Conservation (phyloP, 2,888 invertebrate species). For the Amiota mariae region DNA sequence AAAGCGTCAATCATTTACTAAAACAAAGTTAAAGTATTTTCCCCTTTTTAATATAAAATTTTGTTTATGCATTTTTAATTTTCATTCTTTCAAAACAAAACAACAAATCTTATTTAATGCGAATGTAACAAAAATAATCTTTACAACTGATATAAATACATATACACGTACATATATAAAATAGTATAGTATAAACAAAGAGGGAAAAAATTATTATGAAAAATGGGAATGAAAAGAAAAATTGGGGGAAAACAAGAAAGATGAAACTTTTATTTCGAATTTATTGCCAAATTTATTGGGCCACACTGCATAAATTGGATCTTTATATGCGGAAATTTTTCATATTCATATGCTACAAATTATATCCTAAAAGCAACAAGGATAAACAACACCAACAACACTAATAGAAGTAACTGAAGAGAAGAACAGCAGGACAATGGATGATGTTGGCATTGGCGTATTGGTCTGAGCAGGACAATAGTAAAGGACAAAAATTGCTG, state of each 20-base stretch:
- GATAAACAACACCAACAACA: constrained; percentile 52
- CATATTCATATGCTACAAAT: constrained; percentile 68
- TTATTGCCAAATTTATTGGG: constrained; percentile 65
- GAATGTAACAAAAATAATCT: constrained; percentile 19
- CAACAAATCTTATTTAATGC: background rate
- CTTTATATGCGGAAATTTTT: constrained; percentile 45
- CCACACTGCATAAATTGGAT: constrained; percentile 66
- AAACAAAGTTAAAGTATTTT: too few species aligned
- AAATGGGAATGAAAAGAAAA: constrained; percentile 26
- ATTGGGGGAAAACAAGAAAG: constrained; percentile 43
- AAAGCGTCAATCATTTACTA: too few species aligned
- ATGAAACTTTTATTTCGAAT: constrained; percentile 66
- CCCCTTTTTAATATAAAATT: too few species aligned
- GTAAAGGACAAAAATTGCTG: constrained; percentile 55
- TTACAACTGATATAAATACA: too few species aligned
- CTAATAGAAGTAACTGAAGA: constrained; percentile 51
- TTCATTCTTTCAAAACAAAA: background rate
- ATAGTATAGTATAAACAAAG: constrained; percentile 39
- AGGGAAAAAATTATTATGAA: constrained; percentile 10
- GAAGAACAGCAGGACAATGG: constrained; percentile 5
- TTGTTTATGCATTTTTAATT: too few species aligned
- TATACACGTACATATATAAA: too few species aligned
- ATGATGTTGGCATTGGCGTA: background rate
- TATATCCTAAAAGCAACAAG: constrained; percentile 60
- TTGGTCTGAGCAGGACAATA: constrained; percentile 6